Evolutionary conservation across 2,113 vertebrate species (phyloP), one percentile per base, ranked within the genome.

Genomic region (Parus major): DNA sequence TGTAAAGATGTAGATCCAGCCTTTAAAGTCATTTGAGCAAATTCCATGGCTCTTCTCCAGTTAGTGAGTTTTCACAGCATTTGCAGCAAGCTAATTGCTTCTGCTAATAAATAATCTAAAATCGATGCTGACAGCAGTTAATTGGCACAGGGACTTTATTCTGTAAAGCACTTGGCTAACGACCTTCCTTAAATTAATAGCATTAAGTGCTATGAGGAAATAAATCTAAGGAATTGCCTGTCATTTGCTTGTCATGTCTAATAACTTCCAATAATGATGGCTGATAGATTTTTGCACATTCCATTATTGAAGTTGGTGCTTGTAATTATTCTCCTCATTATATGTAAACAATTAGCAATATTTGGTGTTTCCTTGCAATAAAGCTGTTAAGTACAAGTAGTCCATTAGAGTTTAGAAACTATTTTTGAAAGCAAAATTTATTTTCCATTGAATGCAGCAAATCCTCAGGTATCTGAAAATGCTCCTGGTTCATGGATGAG

Each of bases 231-330:
- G 98, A 99, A 99, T 99, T 98, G 98, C 99, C 98, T 99, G 99
- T 99, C 99, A 99, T 99, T 99, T 97, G 98, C 98, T 98, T 99
- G 99, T 99, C 99, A 99, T 99, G 98, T 99, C 98, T 99, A 99
- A 99, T 99, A 99, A 99, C 99, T 99, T 99, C 98, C 99, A 99
- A 99, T 99, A 99, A 99, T 99, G 99, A 99, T 98, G 97, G 98
- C 99, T 99, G 99, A 99, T 99, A 99, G 99, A 99, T 99, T 99
- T 99, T 99, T 99, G 99, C 99, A 99, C 98, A 99, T 98, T 99
- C 98, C 98, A 99, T 99, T 99, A 99, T 99, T 98, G 98, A 99
- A 99, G 98, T 98, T 99, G 98, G 99, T 98, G 98, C 98, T 98
- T 99, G 99, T 99, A 99, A 99, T 99, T 99, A 99, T 99, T 99